Conservation (phyloP, 1,140 invertebrate species). For the Hyles euphorbiae region DNA sequence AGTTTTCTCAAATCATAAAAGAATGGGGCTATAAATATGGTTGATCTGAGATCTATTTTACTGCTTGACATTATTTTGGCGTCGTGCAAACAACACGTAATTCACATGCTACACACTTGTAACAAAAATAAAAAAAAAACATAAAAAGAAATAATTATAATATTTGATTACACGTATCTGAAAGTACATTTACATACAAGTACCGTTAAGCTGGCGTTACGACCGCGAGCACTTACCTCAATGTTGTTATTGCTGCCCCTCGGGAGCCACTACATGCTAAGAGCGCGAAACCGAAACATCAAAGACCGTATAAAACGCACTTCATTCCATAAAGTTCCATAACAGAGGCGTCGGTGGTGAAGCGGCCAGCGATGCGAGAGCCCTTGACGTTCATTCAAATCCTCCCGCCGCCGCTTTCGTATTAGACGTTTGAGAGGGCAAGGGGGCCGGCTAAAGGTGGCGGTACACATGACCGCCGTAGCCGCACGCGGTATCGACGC, state of each 20-base stretch:
- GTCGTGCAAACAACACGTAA: no score
- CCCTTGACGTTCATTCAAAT: slow-evolving; percentile 29
- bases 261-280: slow-evolving; percentile 44
- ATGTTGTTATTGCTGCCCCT: slow-evolving; percentile 46
- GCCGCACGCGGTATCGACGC: slow-evolving; percentile 48
- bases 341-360: slow-evolving; percentile 40
- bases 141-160: slow-evolving; percentile 9
- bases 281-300: slow-evolving; percentile 58
- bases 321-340: slow-evolving; percentile 58
- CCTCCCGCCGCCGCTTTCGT: slow-evolving; percentile 14
- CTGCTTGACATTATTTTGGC: no score
- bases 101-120: no score
- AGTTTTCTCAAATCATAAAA: no score
- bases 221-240: slow-evolving; percentile 34
- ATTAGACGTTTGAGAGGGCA: slow-evolving; percentile 16
- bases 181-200: slow-evolving; percentile 30
- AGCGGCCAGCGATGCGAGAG: slow-evolving; percentile 38
- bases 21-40: no score
- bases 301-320: slow-evolving; percentile 60
- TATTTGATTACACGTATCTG: slow-evolving; percentile 18
- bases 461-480: slow-evolving; percentile 35
- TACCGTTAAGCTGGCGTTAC: slow-evolving; percentile 30
- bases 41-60: no score
- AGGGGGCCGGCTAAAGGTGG: slow-evolving; percentile 35
- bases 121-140: no score